A percentile compares a stretch with the other conserved stretches of the same genome.
These are phyloP conservation scores for Neostethus bicornis DNA, from an alignment of 2,797 vertebrate genomes.

Conservation along the genomic window DNA sequence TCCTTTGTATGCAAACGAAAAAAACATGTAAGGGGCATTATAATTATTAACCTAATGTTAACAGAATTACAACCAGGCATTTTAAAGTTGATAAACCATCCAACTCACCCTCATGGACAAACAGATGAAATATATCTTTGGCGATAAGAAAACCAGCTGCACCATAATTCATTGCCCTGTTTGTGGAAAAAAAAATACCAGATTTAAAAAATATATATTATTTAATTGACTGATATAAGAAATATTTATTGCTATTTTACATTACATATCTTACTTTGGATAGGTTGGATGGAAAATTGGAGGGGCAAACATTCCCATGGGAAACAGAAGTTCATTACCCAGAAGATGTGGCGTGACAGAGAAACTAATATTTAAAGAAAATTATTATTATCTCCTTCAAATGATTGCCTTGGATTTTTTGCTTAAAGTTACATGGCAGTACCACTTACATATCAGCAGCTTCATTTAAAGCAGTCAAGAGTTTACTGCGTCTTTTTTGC, in stretches of 20 bases:
- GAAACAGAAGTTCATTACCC: constrained; percentile 73
- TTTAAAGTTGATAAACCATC: neutral
- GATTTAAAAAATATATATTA: neutral
- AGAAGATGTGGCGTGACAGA: constrained; percentile 67
- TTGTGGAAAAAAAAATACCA: constrained; percentile 12
- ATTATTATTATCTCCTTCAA: too few species aligned
- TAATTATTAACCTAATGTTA: neutral
- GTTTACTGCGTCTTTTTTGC: constrained; percentile 62
- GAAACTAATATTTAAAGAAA: constrained; percentile 61
- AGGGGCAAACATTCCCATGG: constrained; percentile 79
- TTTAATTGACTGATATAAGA: neutral
- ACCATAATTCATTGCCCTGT: constrained; percentile 82
- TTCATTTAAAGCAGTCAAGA: constrained; percentile 52
- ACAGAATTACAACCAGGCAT: neutral
- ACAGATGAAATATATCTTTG: constrained; percentile 79
- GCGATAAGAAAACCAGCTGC: constrained; percentile 76
- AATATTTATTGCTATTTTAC: neutral
- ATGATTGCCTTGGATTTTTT: too few species aligned
- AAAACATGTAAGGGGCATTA: too few species aligned
- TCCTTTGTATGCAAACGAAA: too few species aligned
- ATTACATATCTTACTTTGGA: constrained; percentile 71
- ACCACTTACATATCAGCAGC: constrained; percentile 62
- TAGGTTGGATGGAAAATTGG: constrained; percentile 79
- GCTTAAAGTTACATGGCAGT: neutral
- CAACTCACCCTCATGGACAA: constrained; percentile 78